A percentile compares a stretch with the other conserved stretches of the same genome.
These are phyloP conservation scores for Drosophila dives DNA, from an alignment of 2,888 invertebrate genomes.

Conservation along the genomic window DNA sequence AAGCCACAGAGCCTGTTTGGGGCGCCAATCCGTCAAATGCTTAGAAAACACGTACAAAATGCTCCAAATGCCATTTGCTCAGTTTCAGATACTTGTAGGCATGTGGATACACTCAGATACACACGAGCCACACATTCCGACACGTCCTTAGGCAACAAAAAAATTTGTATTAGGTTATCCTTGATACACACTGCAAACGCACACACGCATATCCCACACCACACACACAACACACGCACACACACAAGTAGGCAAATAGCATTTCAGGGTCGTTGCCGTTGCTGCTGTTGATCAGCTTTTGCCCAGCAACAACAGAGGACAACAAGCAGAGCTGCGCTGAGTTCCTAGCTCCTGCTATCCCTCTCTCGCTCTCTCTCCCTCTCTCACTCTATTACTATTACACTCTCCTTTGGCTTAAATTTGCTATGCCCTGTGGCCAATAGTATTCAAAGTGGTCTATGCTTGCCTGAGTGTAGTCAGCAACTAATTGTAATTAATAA, in stretches of 20 bases:
- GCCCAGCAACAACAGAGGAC: slow-evolving; percentile 41
- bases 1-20: not conserved
- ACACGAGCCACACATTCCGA: slow-evolving; percentile 60
- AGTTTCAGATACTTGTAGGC: slow-evolving; percentile 24
- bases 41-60: slow-evolving; percentile 45
- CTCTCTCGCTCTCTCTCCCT: not conserved
- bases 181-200: slow-evolving; percentile 43
- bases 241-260: slow-evolving; percentile 73
- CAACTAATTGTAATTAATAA: too few relatives aligned
- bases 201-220: not conserved
- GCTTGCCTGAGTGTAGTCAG: not conserved
- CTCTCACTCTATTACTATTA: too few relatives aligned
- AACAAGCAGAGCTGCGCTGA: not conserved
- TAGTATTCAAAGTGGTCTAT: slow-evolving; percentile 15
- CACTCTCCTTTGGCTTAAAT: slow-evolving; percentile 61
- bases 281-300: slow-evolving; percentile 51
- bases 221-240: slow-evolving; percentile 15
- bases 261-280: slow-evolving; percentile 80
- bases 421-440: slow-evolving; percentile 42
- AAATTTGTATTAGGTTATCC: slow-evolving; percentile 73
- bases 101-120: slow-evolving; percentile 26
- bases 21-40: slow-evolving; percentile 16
- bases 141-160: slow-evolving; percentile 73
- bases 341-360: slow-evolving; percentile 24
- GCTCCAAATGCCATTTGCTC: slow-evolving; percentile 44